Base-by-base conservation (phyloP, 2,888 invertebrate species). In the Lasius platythorax region DNA sequence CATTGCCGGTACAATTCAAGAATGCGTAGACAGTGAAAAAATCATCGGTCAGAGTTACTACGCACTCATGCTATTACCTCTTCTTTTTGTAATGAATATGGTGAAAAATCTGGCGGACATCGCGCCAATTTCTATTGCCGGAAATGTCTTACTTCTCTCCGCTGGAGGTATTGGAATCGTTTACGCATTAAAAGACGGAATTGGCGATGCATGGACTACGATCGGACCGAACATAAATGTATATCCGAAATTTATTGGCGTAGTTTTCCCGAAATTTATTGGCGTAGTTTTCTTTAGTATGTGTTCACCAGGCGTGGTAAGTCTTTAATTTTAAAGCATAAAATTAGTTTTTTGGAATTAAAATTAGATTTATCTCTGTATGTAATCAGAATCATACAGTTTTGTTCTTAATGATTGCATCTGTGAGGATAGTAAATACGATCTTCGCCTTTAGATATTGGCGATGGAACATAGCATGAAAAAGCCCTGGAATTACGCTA, bases 171-270 rank as follows among this genome's bases (percentile, higher is more conserved):
- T 92, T 56, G 92, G 92, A 0, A 70, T 91, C 1, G 81, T 89
- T 1, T 92, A 90, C 68, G 87, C 92, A 0, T 4, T 92, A 23
- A 88, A 87, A 75, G 92, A 91, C 18, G 90, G 91, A 0, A 64
- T 88, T 3, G 86, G 88, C 9, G 88, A 90, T 1, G 66, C 82
- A 1, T 92, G 91, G 92, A 78, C 76, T 0, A 63, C 67, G n/a
- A n/a, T 93, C 6, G 85, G 82, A 6, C 78, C 85, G 2, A 78
- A 91, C n/a, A 9, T 90, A 0, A 28, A 67, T 1, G 28, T 82
- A 3, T 93, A 93, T 78, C 91, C 93, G 0, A 92, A 90, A 76
- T 93, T 93, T 68, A 74, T 93, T 8, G 93, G 92, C 0, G 86
- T 88, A 5, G 90, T 90, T 6, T 91, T 92, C 63, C 91, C 93